These are phyloP conservation scores for Ictalurus punctatus DNA, from an alignment of 2,113 vertebrate genomes.

Conservation along the genomic window DNA sequence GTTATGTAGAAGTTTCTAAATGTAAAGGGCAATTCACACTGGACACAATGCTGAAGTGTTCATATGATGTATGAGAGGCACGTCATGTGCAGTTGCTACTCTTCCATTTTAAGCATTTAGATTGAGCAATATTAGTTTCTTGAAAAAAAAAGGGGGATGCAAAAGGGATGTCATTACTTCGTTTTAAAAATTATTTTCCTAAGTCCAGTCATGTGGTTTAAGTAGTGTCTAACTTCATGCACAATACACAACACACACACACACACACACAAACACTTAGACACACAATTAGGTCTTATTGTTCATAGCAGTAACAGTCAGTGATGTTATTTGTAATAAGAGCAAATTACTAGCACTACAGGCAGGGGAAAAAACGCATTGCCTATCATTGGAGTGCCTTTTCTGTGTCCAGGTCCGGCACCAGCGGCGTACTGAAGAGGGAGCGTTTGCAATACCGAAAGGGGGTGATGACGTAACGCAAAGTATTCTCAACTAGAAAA, in stretches of 20 bases:
- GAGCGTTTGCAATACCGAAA: too few relatives aligned
- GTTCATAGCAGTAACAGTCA: slow-evolving; percentile 41
- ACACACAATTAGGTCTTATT: slow-evolving; percentile 12
- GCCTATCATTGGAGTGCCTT: slow-evolving; percentile 31
- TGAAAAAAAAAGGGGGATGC: too few relatives aligned
- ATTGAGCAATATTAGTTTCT: neutral
- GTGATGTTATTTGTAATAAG: slow-evolving; percentile 26
- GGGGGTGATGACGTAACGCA: too few relatives aligned
- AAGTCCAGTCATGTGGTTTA: slow-evolving; percentile 18
- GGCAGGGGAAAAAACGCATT: slow-evolving; percentile 6
- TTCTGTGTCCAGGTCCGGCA: too few relatives aligned
- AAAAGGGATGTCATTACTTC: neutral
- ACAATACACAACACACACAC: neutral
- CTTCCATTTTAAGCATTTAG: neutral
- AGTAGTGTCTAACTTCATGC: slow-evolving; percentile 2
- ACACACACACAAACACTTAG: neutral
- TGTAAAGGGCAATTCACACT: neutral
- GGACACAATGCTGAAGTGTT: too few relatives aligned
- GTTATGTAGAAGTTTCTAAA: neutral
- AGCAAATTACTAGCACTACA: slow-evolving; percentile 33
- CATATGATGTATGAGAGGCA: neutral
- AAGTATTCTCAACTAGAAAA: too few relatives aligned
- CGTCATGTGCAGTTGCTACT: neutral
- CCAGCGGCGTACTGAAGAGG: too few relatives aligned
- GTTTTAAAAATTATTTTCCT: too few relatives aligned